Base-by-base conservation (phyloP, 35 echinoderm and acorn worm genomes). In the Apostichopus parvimensis region DNA sequence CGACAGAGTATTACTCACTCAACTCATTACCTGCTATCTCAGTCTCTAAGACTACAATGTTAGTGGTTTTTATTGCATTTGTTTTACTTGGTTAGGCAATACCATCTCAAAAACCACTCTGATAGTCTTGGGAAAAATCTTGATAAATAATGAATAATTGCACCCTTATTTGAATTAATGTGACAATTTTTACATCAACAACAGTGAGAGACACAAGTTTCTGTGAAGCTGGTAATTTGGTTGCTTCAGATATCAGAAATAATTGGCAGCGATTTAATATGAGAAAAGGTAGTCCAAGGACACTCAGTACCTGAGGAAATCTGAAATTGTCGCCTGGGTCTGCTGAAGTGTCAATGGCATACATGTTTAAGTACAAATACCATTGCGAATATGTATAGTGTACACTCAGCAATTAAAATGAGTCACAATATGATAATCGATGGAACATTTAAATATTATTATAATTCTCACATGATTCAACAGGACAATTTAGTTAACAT, bases 1-100 rank as follows among this genome's bases (percentile, higher is more conserved):
- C 64, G 11, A 68, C 64, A 68, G 11, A 14, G 52, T 82, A 82
- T 82, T 82, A 82, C 79, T 82, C 79, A 82, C 79, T 82, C 45
- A 82, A 82, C 34, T 82, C 79, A 82, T 82, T 54, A 82, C 34
- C 17, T 55, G 79, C n/a, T 45, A 54, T 17, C 79, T n/a, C 79
- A 82, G 24, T 81, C 28, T 26, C 12, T 81, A 45, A 81, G 79
- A 53, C 5, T 34, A 53, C 79, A 81, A 81, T 81, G 2, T 81
- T 26, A 45, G 34, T 45, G 12, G 21, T 53, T 14, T 53, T 81
- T 24, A 45, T 79, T 79, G 17, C 5, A 9, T 15, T 34, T 81
- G 53, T 53, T 54, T 8, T 28, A 54, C 79, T 53, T 81, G 26
- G 22, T 18, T 9, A 68, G 64, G 64, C 64, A 68, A 68, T 68